Evolutionary conservation across 2,888 invertebrate genomes (phyloP).

Genomic region (Eupeodes latifasciatus): DNA sequence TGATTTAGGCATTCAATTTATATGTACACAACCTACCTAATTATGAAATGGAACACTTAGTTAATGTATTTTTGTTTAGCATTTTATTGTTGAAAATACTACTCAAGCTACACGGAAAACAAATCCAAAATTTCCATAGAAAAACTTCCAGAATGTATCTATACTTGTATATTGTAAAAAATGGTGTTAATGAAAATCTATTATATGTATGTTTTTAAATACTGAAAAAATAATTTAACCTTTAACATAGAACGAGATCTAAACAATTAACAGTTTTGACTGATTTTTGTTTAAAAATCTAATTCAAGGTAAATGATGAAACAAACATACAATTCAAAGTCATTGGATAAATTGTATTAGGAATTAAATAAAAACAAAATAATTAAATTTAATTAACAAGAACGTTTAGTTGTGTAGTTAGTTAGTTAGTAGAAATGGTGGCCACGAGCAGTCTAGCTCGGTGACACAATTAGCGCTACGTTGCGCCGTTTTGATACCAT

Average conservation of each 20-base stretch:
- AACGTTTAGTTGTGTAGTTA: no score
- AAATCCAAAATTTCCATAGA: background rate
- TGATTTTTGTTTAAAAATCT: background rate
- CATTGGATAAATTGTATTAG: background rate
- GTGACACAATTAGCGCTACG: no score
- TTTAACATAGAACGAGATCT: background rate
- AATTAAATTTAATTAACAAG: background rate
- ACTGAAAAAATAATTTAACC: background rate
- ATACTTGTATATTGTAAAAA: background rate
- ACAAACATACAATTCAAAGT: background rate
- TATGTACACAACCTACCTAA: no score
- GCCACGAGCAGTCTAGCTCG: no score
- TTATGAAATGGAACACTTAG: no score
- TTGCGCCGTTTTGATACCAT: no score
- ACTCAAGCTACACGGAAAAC: background rate
- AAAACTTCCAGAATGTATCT: no score
- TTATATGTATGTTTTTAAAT: background rate
- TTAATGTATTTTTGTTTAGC: no score
- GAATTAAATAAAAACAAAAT: background rate
- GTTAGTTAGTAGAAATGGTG: no score
- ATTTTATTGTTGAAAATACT: no score
- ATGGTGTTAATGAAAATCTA: constrained; percentile 15
- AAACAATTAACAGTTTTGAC: constrained; percentile 9
- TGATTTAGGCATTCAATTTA: no score
- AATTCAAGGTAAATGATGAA: background rate